Evolutionary conservation across 2,113 vertebrate species (phyloP), one percentile per base, ranked within the genome.

Genomic region (Amblyornis subalaris): DNA sequence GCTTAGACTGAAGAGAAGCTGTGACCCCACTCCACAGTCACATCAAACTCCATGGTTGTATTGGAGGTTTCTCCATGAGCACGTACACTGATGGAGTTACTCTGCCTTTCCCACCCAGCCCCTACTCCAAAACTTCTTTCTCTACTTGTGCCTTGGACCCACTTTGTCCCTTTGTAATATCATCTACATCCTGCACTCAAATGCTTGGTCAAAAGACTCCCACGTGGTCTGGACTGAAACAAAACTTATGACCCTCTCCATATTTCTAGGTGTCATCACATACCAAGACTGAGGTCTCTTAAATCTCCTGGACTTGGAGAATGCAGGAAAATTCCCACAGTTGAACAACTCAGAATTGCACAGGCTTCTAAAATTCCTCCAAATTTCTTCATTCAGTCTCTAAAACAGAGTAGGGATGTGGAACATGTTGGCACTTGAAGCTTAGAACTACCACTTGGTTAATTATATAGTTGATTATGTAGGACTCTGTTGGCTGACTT

Each of bases 381-480:
- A 36, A 62, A 85, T 69, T 72, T 93, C 70, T 90, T 81, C 36
- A 61, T 44, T 89, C 55, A 33, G 15, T 67, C 72, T 91, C 50
- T 54, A 75, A 90, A 38, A 91, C 47, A 65, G 57, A 94, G 31
- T 14, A 89, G 29, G 31, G 88, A 93, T 80, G 33, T 44, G 8
- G 66, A 83, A 89, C 92, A 36, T 44, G 89, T 87, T 9, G 2
- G 33, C 86, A 89, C 93, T 87, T 93, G 94, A 93, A 93, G 65
- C 47, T 92, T 74, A 93, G 82, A 78, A 36, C 80, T 48, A 86
- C 69, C 35, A 62, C 61, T 92, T 58, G 35, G 61, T 89, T 96
- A 94, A 95, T 94, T 95, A 87, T 53, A 71, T 5, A 83, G 76
- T 60, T 77, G 75, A 94, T 84, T 83, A 84, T 86, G 55, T 82